Conservation (phyloP, 2,797 vertebrate species). For the Paratrypauchen microcephalus region DNA sequence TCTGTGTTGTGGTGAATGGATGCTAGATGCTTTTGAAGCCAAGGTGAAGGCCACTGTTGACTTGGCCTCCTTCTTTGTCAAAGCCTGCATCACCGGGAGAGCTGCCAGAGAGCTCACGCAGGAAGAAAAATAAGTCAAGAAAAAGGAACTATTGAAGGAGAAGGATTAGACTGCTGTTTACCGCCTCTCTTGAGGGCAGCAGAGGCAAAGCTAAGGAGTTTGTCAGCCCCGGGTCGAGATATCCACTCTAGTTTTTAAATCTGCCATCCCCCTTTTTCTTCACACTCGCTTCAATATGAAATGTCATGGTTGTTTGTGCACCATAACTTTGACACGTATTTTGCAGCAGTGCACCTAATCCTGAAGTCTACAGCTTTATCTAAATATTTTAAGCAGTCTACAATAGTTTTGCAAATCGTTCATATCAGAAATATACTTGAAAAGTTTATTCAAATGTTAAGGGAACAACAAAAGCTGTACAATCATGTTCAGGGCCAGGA, state of each 20-base stretch:
- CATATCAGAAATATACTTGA: neutral
- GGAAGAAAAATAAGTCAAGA: neutral
- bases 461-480: neutral
- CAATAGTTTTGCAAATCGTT: neutral
- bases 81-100: conserved; percentile 19
- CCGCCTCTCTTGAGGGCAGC: conserved; percentile 59
- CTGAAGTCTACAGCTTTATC: neutral
- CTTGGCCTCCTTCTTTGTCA: conserved; percentile 44
- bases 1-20: conserved; percentile 35
- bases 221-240: conserved; percentile 57
- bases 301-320: conserved; percentile 3
- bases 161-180: conserved; percentile 67
- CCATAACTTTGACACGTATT: neutral
- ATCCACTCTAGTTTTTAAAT: conserved; percentile 57
- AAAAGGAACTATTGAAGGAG: conserved; percentile 33
- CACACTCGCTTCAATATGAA: conserved; percentile 8
- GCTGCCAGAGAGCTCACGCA: conserved; percentile 7
- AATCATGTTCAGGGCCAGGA: neutral
- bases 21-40: conserved; percentile 27
- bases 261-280: conserved; percentile 7
- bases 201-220: conserved; percentile 57
- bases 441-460: neutral
- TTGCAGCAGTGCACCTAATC: neutral
- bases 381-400: neutral
- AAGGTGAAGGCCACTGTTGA: conserved; percentile 50